Evolutionary conservation across 2,797 vertebrate genomes (phyloP).

Genomic region (Sternarchorhynchus goeldii): DNA sequence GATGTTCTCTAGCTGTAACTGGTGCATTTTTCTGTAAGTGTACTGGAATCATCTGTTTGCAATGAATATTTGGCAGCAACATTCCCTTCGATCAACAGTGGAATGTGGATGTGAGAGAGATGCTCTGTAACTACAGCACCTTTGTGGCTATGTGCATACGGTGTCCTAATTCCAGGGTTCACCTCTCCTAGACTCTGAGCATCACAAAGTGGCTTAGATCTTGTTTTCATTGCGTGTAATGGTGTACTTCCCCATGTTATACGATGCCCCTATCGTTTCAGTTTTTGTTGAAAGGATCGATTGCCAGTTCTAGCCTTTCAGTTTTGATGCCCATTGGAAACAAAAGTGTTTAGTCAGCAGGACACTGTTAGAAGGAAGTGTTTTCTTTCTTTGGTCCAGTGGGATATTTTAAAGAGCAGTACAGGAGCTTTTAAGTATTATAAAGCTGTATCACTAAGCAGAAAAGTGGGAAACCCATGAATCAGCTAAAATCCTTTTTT

Average conservation of each 20-base stretch:
- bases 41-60: no score
- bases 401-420: constrained; percentile 32
- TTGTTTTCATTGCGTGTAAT: neutral
- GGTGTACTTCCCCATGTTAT: neutral
- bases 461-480: constrained; percentile 28
- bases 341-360: constrained; percentile 34
- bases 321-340: neutral
- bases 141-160: neutral
- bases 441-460: constrained; percentile 12
- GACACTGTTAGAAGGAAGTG: constrained; percentile 6
- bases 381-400: constrained; percentile 34
- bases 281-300: constrained; percentile 37
- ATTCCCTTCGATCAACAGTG: no score
- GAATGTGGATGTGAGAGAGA: no score
- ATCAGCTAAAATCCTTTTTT: constrained; percentile 24
- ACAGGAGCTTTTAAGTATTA: constrained; percentile 45
- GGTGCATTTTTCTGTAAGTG: no score
- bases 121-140: no score
- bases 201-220: neutral
- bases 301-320: constrained; percentile 26
- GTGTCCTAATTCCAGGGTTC: neutral
- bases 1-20: no score
- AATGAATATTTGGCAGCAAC: no score
- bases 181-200: neutral
- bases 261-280: constrained; percentile 4